phyloP scores from a whole-genome alignment of 2,113 vertebrate genomes.

The Apistogramma diplotaenia region DNA sequence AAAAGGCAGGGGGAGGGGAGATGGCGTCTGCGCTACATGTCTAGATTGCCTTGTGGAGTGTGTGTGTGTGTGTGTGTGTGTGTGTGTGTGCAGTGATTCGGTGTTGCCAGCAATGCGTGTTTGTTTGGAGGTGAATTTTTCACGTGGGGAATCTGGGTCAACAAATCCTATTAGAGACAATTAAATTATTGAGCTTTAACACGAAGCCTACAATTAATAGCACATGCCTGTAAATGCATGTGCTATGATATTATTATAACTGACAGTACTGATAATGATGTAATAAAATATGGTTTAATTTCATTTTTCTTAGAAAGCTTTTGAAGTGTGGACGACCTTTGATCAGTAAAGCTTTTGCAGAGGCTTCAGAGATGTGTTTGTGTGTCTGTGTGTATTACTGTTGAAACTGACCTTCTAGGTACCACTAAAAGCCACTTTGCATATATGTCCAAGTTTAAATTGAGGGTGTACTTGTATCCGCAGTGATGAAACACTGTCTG shows the following conservation, averaged over 20 bases:
- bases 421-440: neutral
- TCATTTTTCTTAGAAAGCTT: neutral
- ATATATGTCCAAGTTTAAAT: neutral
- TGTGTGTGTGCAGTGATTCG: slow-evolving; percentile 16
- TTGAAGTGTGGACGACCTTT: neutral
- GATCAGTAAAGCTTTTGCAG: neutral
- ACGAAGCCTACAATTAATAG: neutral
- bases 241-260: neutral
- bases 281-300: neutral
- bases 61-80: slow-evolving; percentile 22
- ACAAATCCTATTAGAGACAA: neutral
- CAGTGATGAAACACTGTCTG: neutral
- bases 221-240: neutral
- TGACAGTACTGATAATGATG: neutral
- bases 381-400: neutral
- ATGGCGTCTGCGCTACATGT: slow-evolving; percentile 31
- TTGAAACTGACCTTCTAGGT: neutral
- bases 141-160: slow-evolving; percentile 18
- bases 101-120: neutral
- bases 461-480: neutral
- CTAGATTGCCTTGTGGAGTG: slow-evolving; percentile 25
- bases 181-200: neutral
- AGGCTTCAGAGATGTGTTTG: neutral
- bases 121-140: slow-evolving; percentile 3
- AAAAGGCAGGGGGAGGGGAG: slow-evolving; percentile 32